A percentile compares a stretch with the other conserved stretches of the same genome.
Evolutionary conservation across 2,888 invertebrate species (phyloP).

Genomic region (Ormia ochracea): DNA sequence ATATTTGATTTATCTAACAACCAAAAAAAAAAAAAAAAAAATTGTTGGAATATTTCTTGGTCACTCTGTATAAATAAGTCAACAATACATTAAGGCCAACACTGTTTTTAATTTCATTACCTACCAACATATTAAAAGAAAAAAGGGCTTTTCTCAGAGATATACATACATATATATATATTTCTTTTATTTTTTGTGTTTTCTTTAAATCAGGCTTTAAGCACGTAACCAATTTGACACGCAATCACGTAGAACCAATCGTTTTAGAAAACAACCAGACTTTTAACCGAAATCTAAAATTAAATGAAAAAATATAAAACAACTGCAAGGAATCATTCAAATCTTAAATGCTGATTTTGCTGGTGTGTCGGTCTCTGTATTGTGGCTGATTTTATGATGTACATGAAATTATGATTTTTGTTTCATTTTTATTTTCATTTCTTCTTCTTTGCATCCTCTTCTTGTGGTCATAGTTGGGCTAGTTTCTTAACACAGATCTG

Average conservation of each 20-base stretch:
- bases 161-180: too few species aligned
- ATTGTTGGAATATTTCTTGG: background rate
- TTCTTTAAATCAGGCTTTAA: conserved; percentile 39
- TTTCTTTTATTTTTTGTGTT: background rate
- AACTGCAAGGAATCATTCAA: background rate
- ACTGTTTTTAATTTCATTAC: conserved; percentile 40
- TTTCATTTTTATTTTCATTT: background rate
- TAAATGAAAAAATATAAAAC: background rate
- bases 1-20: too few species aligned
- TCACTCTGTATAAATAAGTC: conserved; percentile 14
- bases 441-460: background rate
- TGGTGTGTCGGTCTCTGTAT: conserved; percentile 21
- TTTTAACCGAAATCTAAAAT: conserved; percentile 20
- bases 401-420: conserved; percentile 47
- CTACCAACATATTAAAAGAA: background rate
- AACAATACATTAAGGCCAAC: conserved; percentile 22
- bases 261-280: conserved; percentile 57
- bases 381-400: conserved; percentile 15
- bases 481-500: background rate
- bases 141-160: conserved; percentile 21
- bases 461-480: conserved; percentile 1
- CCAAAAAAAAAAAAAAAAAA: too few species aligned
- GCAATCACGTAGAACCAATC: conserved; percentile 68
- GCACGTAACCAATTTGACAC: conserved; percentile 66
- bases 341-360: conserved; percentile 45